These are phyloP conservation scores for Agrotis clavis DNA, from an alignment of 2,888 invertebrate species.

Conservation along the genomic window DNA sequence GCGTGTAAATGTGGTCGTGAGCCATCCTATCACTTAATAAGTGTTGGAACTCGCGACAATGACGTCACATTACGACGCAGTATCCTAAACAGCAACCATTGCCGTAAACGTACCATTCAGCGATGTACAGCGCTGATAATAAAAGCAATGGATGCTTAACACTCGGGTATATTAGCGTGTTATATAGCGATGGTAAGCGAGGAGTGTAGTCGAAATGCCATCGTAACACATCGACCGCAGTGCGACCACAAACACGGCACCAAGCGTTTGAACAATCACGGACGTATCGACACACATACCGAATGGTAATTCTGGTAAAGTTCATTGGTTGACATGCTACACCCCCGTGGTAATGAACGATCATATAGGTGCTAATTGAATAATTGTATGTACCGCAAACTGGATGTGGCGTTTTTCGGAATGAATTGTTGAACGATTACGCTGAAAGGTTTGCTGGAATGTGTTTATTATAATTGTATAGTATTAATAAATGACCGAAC, in stretches of 20 bases:
- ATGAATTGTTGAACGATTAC: slow-evolving; percentile 25
- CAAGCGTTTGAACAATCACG: slow-evolving; percentile 82
- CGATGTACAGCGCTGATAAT: slow-evolving; percentile 19
- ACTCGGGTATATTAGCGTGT: slow-evolving; percentile 66
- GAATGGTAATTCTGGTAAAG: slow-evolving; percentile 70
- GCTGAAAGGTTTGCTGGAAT: neutral
- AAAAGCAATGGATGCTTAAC: slow-evolving; percentile 53
- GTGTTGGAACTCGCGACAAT: slow-evolving; percentile 57
- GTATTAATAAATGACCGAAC: neutral
- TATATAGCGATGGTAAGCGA: slow-evolving; percentile 63
- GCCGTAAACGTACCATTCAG: slow-evolving; percentile 39
- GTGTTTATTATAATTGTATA: neutral
- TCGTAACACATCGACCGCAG: slow-evolving; percentile 82
- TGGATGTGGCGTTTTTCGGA: slow-evolving; percentile 29
- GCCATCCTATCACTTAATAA: slow-evolving; percentile 70
- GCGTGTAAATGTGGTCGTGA: slow-evolving; percentile 66
- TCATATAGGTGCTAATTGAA: slow-evolving; percentile 50
- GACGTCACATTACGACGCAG: slow-evolving; percentile 36
- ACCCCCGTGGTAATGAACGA: slow-evolving; percentile 46
- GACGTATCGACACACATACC: slow-evolving; percentile 77
- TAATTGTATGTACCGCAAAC: slow-evolving; percentile 37
- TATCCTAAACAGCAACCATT: slow-evolving; percentile 48
- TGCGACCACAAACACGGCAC: slow-evolving; percentile 79
- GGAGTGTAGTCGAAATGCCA: slow-evolving; percentile 77
- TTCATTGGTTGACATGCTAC: slow-evolving; percentile 67